These are phyloP conservation scores for Palythoa heliodiscus DNA, from an alignment of 92 coral and sea anemone species.

Conservation along the genomic window DNA sequence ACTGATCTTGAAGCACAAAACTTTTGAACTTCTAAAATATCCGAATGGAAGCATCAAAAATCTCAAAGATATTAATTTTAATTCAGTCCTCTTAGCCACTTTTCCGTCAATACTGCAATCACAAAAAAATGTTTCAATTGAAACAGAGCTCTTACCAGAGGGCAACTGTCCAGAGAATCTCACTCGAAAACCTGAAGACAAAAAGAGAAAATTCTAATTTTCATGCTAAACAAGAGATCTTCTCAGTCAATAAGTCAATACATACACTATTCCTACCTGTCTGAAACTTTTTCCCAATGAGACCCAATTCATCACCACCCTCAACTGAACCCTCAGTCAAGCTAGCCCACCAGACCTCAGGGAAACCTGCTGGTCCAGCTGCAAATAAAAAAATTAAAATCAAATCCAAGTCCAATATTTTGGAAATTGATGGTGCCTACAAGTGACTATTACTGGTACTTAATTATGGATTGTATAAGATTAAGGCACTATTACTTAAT, in stretches of 20 bases:
- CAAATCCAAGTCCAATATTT: neutral
- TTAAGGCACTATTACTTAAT: too few relatives aligned
- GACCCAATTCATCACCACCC: conserved; percentile 97
- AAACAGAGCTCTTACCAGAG: conserved; percentile 81
- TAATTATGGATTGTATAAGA: too few relatives aligned
- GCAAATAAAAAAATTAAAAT: conserved; percentile 7
- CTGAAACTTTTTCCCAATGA: conserved; percentile 98
- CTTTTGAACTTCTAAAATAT: neutral
- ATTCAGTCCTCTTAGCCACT: conserved; percentile 24
- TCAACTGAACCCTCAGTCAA: conserved; percentile 90
- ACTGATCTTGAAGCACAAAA: neutral
- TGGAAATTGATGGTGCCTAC: neutral
- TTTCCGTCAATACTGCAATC: conserved; percentile 37
- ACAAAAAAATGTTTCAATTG: conserved; percentile 12
- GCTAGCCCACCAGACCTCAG: conserved; percentile 99
- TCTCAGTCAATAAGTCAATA: neutral
- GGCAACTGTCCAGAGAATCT: conserved; percentile 86
- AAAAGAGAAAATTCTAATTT: neutral
- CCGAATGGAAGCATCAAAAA: neutral
- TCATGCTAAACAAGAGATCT: neutral
- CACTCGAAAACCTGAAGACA: conserved; percentile 84
- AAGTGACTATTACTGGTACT: neutral
- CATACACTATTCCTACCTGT: conserved; percentile 63
- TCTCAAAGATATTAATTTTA: neutral
- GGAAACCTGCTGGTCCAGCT: conserved; percentile 99